Base-by-base conservation (phyloP, 2,888 invertebrate species). In the Macrosoma leucophasiata region DNA sequence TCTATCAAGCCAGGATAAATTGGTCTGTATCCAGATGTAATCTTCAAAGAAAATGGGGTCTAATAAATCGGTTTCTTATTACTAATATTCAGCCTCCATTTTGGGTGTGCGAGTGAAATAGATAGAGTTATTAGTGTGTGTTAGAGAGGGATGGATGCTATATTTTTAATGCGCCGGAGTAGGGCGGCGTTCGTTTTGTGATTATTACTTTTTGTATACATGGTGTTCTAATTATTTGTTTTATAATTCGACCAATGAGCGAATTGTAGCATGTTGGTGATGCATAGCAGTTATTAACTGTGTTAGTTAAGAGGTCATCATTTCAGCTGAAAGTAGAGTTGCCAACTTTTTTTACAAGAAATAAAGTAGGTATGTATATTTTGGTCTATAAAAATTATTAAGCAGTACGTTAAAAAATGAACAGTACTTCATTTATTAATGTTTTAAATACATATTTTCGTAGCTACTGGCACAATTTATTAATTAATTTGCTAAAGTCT, bases 51-150 rank as follows among this genome's bases (percentile, higher is more conserved):
- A n/a, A n/a, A n/a, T n/a, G n/a, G n/a, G n/a, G n/a, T n/a, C n/a
- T n/a, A n/a, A n/a, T n/a, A 29, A 51, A 35, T 64, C 64, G 74
- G 46, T 32, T 34, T 39, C 27, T 39, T 58, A 62, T 67, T 73
- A 73, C 67, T 75, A 75, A 72, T 69, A 46, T 70, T 55, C 48
- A 53, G 47, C 52, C 56, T 55, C 62, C 51, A 59, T 65, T 64
- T 64, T 60, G 53, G 52, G 50, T 48, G 66, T 36, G 45, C 3
- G 59, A 67, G 22, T 22, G 59, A 52, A 64, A 61, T 3, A 15
- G 51, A 8, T 22, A 39, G 47, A 58, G 62, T 55, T 58, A 71
- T 74, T 74, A 72, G 46, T 20, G 13, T 9, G 50, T 18, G 69
- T 52, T 54, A 58, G 67, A 77, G 33, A 20, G 59, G 40, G 70